phyloP scores from a whole-genome alignment of 2,888 invertebrate species.

The Sinodicranocentrus sp. region DNA sequence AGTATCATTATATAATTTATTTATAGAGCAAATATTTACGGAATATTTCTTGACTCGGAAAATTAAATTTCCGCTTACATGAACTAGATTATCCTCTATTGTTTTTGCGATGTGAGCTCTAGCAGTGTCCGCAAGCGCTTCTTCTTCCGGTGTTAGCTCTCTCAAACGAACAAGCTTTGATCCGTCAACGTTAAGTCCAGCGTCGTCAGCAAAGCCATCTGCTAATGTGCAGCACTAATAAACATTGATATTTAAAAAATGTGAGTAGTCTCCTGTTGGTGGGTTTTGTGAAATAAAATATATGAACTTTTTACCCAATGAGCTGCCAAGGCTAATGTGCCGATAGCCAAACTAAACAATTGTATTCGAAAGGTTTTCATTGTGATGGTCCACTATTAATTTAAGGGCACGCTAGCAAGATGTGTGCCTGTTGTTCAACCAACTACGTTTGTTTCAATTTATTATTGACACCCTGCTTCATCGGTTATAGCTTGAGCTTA shows the following conservation, averaged over 20 bases:
- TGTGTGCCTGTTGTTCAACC: neutral
- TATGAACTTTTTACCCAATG: constrained; percentile 20
- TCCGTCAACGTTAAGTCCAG: neutral
- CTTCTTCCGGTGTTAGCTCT: constrained; percentile 70
- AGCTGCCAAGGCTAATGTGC: constrained; percentile 8
- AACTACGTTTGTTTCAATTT: neutral
- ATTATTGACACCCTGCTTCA: neutral
- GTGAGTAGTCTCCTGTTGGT: neutral
- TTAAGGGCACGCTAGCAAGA: neutral
- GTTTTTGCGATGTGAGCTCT: constrained; percentile 73
- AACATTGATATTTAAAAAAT: neutral
- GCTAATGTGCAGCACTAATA: constrained; percentile 36
- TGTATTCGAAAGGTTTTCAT: too few relatives aligned
- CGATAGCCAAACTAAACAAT: neutral
- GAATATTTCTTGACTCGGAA: too few relatives aligned
- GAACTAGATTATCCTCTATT: constrained; percentile 73
- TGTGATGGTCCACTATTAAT: neutral
- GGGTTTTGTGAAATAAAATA: neutral
- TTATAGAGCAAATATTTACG: too few relatives aligned
- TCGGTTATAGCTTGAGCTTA: neutral
- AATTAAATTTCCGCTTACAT: constrained; percentile 61
- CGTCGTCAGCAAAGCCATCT: constrained; percentile 21
- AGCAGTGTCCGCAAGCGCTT: constrained; percentile 72
- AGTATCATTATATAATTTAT: too few relatives aligned
- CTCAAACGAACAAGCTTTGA: neutral